Percentiles rank a stretch among this genome's conserved stretches.
phyloP scores from a whole-genome alignment of 2,113 vertebrate species.

The Menidia beryllina region DNA sequence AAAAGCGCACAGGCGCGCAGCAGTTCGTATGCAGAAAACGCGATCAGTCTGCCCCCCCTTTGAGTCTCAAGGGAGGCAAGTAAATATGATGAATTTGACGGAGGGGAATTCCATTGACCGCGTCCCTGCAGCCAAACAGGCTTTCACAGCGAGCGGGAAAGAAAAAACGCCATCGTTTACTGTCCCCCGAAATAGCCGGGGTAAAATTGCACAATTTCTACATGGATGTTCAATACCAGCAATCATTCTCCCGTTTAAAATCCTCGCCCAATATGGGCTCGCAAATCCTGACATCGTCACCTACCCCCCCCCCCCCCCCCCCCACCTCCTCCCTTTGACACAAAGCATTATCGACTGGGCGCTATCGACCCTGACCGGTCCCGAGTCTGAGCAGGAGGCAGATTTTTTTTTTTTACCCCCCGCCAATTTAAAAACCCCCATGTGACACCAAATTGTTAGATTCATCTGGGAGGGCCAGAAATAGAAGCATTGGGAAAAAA shows the following conservation, averaged over 20 bases:
- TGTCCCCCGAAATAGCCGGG: slow-evolving; percentile 34
- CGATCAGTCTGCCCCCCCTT: not conserved
- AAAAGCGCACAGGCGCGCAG: slow-evolving; percentile 8
- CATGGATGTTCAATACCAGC: slow-evolving; percentile 51
- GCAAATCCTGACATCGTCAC: slow-evolving; percentile 47
- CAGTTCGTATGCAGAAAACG: not conserved
- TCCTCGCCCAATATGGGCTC: slow-evolving; percentile 46
- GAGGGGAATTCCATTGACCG: slow-evolving; percentile 18
- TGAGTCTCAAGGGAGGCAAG: not conserved
- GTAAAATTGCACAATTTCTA: slow-evolving; percentile 49
- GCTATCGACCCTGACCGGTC: slow-evolving; percentile 53
- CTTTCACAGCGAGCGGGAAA: slow-evolving; percentile 43
- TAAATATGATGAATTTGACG: slow-evolving; percentile 41
- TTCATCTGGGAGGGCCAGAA: slow-evolving; percentile 19
- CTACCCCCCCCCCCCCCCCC: not conserved
- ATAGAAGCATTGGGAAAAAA: slow-evolving; percentile 26
- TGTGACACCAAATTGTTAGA: slow-evolving; percentile 34
- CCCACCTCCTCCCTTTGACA: slow-evolving; percentile 37
- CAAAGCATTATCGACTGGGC: slow-evolving; percentile 64
- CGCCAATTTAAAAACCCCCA: slow-evolving; percentile 56
- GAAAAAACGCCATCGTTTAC: slow-evolving; percentile 32
- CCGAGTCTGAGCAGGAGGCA: slow-evolving; percentile 50
- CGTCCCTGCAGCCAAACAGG: slow-evolving; percentile 34
- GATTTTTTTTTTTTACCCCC: slow-evolving; percentile 37
- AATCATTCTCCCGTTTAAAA: slow-evolving; percentile 58